Evolutionary conservation across 2,113 vertebrate species (phyloP).

Genomic region (Shinisaurus crocodilurus): DNA sequence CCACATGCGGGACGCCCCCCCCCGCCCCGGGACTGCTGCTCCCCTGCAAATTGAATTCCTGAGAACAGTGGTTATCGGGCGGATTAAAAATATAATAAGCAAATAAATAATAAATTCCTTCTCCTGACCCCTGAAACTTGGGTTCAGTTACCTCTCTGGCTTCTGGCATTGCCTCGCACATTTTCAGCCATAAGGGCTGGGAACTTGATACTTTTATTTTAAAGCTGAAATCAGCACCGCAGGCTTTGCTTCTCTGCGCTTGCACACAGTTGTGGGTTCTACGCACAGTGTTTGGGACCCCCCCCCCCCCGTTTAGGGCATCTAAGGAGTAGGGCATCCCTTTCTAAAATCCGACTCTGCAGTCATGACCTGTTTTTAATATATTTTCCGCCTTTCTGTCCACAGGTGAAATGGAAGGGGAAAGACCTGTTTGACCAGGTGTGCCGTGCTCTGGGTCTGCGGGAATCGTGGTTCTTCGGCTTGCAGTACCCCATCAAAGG

Average conservation of each 20-base stretch:
- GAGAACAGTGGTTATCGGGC: too few relatives aligned
- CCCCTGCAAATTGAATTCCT: too few relatives aligned
- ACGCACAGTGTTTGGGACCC: neutral
- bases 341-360: neutral
- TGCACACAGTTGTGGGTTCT: neutral
- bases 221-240: neutral
- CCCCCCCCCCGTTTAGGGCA: neutral
- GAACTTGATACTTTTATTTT: neutral
- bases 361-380: neutral
- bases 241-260: neutral
- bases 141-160: neutral
- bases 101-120: too few relatives aligned
- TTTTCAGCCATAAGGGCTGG: neutral
- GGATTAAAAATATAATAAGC: too few relatives aligned
- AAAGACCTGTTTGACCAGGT: conserved; percentile 93
- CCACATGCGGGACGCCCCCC: too few relatives aligned
- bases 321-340: neutral
- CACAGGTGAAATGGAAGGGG: conserved; percentile 93
- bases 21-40: too few relatives aligned
- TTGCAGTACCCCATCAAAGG: conserved; percentile 89
- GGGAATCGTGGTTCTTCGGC: conserved; percentile 95
- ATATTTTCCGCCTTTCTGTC: conserved; percentile 20
- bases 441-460: conserved; percentile 87
- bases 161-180: neutral
- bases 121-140: too few relatives aligned